Conservation (phyloP, 2,888 invertebrate species). For the Azorinus chamasolen region DNA sequence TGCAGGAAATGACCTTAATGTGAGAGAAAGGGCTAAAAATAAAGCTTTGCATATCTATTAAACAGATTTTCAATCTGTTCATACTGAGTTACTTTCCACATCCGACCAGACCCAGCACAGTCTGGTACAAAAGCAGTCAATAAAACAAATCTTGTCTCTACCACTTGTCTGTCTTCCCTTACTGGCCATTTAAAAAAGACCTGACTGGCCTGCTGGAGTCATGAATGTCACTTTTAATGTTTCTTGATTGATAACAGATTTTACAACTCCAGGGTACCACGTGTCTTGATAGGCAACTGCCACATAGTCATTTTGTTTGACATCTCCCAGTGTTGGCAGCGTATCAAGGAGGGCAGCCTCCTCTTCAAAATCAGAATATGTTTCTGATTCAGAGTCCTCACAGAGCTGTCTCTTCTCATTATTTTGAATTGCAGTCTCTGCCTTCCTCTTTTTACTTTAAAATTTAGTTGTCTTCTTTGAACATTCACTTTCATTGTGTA, state of each 20-base stretch:
- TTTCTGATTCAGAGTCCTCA: too few species aligned
- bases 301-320: slow-evolving; percentile 23
- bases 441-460: too few species aligned
- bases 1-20: too few species aligned
- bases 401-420: too few species aligned
- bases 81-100: too few species aligned
- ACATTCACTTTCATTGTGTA: slow-evolving; percentile 29
- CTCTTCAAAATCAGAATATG: too few species aligned
- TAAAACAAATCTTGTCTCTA: slow-evolving; percentile 9
- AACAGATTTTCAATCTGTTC: too few species aligned
- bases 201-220: neutral
- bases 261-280: slow-evolving; percentile 27
- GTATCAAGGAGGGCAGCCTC: too few species aligned
- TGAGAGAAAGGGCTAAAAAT: too few species aligned
- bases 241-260: neutral
- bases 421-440: too few species aligned
- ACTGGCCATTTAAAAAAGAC: slow-evolving; percentile 18
- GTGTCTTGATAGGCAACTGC: slow-evolving; percentile 27
- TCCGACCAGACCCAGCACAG: slow-evolving; percentile 10
- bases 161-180: slow-evolving; percentile 8
- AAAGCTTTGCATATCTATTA: too few species aligned
- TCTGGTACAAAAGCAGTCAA: slow-evolving; percentile 13
- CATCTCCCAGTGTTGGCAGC: too few species aligned
- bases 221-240: slow-evolving; percentile 4
- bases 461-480: slow-evolving; percentile 8